These are phyloP conservation scores for Hormaphis cornu DNA, from an alignment of 1,140 invertebrate species.

Conservation along the genomic window DNA sequence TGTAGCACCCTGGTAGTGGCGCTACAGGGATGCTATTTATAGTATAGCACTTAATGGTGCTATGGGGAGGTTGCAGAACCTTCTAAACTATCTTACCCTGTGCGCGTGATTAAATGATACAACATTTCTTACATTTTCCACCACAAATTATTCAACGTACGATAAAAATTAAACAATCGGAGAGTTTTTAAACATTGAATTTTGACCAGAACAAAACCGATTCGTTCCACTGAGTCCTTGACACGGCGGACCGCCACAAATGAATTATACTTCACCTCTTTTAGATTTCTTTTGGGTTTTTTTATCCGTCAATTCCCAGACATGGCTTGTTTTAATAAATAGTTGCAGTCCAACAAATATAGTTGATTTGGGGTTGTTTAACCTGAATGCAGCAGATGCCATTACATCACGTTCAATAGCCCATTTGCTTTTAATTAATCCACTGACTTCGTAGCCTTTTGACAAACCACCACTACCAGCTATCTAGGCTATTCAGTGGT, in stretches of 20 bases:
- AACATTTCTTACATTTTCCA: slow-evolving; percentile 84
- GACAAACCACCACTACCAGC: slow-evolving; percentile 77
- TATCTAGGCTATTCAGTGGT: slow-evolving; percentile 61
- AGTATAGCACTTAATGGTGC: no score
- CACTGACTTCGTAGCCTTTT: slow-evolving; percentile 61
- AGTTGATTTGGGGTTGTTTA: slow-evolving; percentile 63
- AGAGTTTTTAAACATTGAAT: slow-evolving; percentile 81
- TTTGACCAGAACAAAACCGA: slow-evolving; percentile 75
- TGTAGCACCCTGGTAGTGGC: no score
- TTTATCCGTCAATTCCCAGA: slow-evolving; percentile 45
- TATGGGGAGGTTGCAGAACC: no score
- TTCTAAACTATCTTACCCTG: no score
- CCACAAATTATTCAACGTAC: slow-evolving; percentile 76
- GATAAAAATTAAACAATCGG: slow-evolving; percentile 74
- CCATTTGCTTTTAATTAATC: slow-evolving; percentile 61
- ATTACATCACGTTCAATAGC: slow-evolving; percentile 71
- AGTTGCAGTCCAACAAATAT: slow-evolving; percentile 78
- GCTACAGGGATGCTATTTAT: no score
- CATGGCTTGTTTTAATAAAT: slow-evolving; percentile 56
- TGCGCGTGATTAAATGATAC: slow-evolving; percentile 68
- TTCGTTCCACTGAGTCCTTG: slow-evolving; percentile 89
- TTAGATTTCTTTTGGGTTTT: slow-evolving; percentile 58
- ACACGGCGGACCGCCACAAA: slow-evolving; percentile 84
- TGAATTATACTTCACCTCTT: slow-evolving; percentile 71
- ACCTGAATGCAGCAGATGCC: slow-evolving; percentile 67